Conservation (phyloP, 2,888 invertebrate genomes). For the Oscheius sp. region DNA sequence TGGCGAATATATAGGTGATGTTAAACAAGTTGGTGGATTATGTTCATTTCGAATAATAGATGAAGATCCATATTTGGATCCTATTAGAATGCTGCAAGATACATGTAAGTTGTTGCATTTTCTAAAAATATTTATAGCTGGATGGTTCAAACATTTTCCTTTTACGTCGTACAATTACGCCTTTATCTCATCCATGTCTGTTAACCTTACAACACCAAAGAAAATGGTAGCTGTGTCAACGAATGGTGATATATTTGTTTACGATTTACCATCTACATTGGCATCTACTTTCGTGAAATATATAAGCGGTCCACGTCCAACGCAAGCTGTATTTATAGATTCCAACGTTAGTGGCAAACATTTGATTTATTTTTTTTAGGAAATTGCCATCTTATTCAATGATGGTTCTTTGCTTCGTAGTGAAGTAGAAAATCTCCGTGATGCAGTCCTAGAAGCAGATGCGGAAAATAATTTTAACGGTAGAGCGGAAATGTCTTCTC, state of each 20-base stretch:
- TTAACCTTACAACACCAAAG: constrained; percentile 33
- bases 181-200: constrained; percentile 37
- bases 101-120: background rate
- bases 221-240: constrained; percentile 38
- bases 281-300: constrained; percentile 31
- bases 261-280: constrained; percentile 40
- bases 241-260: constrained; percentile 45
- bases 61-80: constrained; percentile 40
- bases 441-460: constrained; percentile 5
- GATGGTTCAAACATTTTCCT: constrained; percentile 41
- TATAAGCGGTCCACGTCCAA: constrained; percentile 40
- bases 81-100: constrained; percentile 34
- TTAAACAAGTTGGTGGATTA: constrained; percentile 37
- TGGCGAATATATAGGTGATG: constrained; percentile 13
- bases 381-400: constrained; percentile 48
- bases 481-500: constrained; percentile 43
- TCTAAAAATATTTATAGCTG: constrained; percentile 12
- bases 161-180: constrained; percentile 38
- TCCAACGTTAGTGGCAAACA: constrained; percentile 28
- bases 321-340: constrained; percentile 47
- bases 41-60: constrained; percentile 47
- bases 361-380: constrained; percentile 36
- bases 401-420: constrained; percentile 43
- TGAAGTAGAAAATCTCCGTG: constrained; percentile 35
- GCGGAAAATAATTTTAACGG: constrained; percentile 34